A percentile compares a stretch with the other conserved stretches of the same genome.
phyloP scores from a whole-genome alignment of 2,797 vertebrate genomes.

The Eremophila alpestris region DNA sequence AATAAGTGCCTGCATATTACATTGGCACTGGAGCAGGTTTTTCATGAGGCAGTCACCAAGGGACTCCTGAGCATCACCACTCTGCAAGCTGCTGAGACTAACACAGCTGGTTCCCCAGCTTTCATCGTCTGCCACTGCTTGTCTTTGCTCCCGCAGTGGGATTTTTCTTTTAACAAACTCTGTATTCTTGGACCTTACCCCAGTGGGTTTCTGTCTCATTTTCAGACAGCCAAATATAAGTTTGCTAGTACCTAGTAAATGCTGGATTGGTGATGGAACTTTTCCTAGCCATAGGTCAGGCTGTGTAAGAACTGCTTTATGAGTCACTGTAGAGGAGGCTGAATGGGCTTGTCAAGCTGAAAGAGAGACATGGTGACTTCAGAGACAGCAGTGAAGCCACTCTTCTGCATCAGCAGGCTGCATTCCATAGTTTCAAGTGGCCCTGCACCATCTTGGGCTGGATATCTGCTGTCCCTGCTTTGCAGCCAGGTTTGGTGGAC shows the following conservation, averaged over 20 bases:
- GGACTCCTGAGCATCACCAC: background rate
- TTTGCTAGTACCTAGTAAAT: background rate
- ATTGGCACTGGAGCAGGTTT: background rate
- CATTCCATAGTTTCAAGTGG: background rate
- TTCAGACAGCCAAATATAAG: background rate
- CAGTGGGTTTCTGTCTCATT: background rate
- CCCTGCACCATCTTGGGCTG: accelerated
- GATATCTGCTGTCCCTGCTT: background rate
- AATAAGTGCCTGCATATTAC: background rate
- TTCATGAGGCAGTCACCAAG: background rate
- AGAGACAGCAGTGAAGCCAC: accelerated
- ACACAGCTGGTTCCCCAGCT: background rate
- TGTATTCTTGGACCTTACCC: background rate
- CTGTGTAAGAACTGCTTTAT: background rate
- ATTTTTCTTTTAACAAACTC: background rate
- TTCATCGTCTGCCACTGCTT: background rate
- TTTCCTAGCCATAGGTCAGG: background rate
- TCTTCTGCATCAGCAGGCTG: background rate
- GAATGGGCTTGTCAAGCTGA: background rate
- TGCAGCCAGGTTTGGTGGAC: background rate
- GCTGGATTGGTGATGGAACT: background rate
- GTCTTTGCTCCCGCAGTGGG: background rate
- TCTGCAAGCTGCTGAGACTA: background rate
- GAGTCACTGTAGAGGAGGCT: background rate
- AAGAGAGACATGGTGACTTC: background rate